Percentiles rank a stretch among this genome's conserved stretches.
Evolutionary conservation across 2,113 vertebrate species (phyloP).

Genomic region (Eubucco bourcierii): DNA sequence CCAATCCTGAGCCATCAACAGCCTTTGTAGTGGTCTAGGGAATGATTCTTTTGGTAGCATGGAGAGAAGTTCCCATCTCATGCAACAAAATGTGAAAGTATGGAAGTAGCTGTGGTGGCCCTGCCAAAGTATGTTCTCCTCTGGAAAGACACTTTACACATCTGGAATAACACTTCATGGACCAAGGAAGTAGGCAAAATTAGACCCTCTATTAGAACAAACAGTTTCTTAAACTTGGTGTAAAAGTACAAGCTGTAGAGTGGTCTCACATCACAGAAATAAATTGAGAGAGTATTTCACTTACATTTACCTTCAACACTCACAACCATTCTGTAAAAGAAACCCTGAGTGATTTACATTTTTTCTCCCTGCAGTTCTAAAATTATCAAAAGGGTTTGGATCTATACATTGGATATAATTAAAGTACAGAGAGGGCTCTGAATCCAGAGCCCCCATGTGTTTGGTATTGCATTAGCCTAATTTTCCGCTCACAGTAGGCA

Average conservation of each 20-base stretch:
- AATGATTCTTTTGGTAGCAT: not conserved
- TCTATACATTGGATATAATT: not conserved
- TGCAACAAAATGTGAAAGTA: not conserved
- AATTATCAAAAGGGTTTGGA: not conserved
- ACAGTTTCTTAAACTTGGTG: not conserved
- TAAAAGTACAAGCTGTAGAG: not conserved
- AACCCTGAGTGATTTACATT: not conserved
- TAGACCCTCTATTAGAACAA: not conserved
- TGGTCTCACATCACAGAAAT: not conserved
- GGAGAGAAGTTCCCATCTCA: not conserved
- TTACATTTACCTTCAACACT: not conserved
- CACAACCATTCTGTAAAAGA: not conserved
- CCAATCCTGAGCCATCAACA: not conserved
- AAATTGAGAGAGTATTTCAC: not conserved
- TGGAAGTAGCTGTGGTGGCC: not conserved
- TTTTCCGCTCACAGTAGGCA: conserved; percentile 33
- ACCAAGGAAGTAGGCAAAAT: not conserved
- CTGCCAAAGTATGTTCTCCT: not conserved
- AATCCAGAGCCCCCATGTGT: not conserved
- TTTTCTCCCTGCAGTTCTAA: not conserved
- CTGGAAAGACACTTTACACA: not conserved
- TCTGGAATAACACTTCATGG: not conserved
- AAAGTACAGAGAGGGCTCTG: not conserved
- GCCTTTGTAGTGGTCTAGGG: not conserved
- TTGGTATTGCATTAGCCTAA: conserved; percentile 1